These are phyloP conservation scores for Drosophila ustulata DNA, from an alignment of 2,888 invertebrate species.

Conservation along the genomic window DNA sequence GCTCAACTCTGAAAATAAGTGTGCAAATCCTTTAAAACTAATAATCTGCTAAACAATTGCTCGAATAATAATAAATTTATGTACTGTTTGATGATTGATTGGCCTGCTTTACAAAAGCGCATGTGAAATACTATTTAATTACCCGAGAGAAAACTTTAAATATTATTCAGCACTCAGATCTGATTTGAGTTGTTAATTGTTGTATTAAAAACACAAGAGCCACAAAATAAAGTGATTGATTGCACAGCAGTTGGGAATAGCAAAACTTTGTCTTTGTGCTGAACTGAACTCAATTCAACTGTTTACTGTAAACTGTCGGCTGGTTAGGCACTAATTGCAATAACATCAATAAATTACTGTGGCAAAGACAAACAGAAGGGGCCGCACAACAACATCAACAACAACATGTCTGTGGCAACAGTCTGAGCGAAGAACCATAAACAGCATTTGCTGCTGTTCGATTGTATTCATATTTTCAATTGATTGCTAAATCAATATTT, in stretches of 20 bases:
- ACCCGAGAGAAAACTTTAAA: not conserved
- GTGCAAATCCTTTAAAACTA: not conserved
- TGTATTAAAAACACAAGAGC: not conserved
- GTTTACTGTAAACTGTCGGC: slow-evolving; percentile 25
- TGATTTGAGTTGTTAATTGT: not conserved
- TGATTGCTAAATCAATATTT: slow-evolving; percentile 76
- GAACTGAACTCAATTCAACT: slow-evolving; percentile 22
- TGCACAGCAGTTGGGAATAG: slow-evolving; percentile 7
- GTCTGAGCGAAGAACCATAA: slow-evolving; percentile 19
- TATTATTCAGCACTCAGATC: not conserved
- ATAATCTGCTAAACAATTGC: not conserved
- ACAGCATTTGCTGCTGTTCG: slow-evolving; percentile 41
- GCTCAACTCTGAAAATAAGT: not conserved
- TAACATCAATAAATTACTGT: slow-evolving; percentile 53
- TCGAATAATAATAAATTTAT: not conserved
- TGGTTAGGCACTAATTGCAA: slow-evolving; percentile 60
- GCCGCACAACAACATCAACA: slow-evolving; percentile 13
- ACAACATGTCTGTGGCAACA: slow-evolving; percentile 16
- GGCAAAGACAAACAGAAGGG: slow-evolving; percentile 39
- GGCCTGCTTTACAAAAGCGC: not conserved
- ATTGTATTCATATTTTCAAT: slow-evolving; percentile 58
- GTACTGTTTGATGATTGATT: not conserved
- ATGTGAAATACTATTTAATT: not conserved
- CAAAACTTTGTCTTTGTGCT: slow-evolving; percentile 17
- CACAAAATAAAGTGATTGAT: slow-evolving; percentile 22